Base-by-base conservation (phyloP, 2,888 invertebrate genomes). In the Sympetrum striolatum region DNA sequence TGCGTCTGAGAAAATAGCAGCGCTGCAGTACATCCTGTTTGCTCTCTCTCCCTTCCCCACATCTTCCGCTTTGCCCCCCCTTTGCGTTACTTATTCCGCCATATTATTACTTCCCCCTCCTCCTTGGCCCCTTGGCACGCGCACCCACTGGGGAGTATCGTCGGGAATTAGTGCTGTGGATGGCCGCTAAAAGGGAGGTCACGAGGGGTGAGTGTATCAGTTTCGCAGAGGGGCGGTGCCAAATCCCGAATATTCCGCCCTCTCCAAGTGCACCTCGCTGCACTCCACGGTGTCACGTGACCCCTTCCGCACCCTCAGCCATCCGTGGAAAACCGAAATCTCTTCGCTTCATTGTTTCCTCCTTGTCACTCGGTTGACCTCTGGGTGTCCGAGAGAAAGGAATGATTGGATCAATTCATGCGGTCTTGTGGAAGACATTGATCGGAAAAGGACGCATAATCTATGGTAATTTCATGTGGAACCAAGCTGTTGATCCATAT, bases 281-380 rank as follows among this genome's bases (percentile, higher is more conserved):
- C 48, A 35, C 31, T 58, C 18, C 35, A 31, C 58, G 18, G 15
- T 58, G 82, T 35, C 58, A 58, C 37, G 5, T 39, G 22, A 64
- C 22, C 60, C n/a, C 35, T 53, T 15, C 31, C n/a, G 35, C n/a
- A 31, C 35, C 86, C 31, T 58, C 60, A 15, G 35, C n/a, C 82
- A 58, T 58, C 35, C 60, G 37, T 35, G 37, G 60, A 37, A 64
- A 86, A 60, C 37, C 60, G 37, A 64, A 86, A 86, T 86, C 86
- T 37, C 58, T 86, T 37, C 64, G 60, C 22, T 15, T 35, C 35
- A 86, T 86, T 86, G 60, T 86, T 86, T 86, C 58, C 1, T 58
- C 82, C 82, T 35, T 25, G 86, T 86, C 60, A 60, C 37, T 58
- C 86, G 58, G 60, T 86, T 86, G 58, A 60, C 60, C 35, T 60